Conservation (phyloP, 2,888 invertebrate species). For the Limenitis arthemis region DNA sequence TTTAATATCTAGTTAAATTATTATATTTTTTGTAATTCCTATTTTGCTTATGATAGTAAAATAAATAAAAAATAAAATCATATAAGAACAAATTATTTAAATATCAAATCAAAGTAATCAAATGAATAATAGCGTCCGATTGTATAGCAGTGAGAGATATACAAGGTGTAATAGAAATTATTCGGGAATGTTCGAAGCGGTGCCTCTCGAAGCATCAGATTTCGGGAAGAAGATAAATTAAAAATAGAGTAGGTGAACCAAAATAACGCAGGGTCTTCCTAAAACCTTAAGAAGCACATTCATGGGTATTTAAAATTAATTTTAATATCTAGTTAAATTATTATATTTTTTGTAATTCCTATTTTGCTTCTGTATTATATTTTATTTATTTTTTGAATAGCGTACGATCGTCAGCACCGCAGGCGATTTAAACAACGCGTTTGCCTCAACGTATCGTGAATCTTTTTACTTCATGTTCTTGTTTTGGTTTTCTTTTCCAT, state of each 20-base stretch:
- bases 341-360: neutral
- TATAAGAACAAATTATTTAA: neutral
- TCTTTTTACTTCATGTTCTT: constrained; percentile 66
- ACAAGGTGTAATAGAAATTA: constrained; percentile 36
- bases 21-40: neutral
- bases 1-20: neutral
- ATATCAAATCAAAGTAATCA: constrained; percentile 5
- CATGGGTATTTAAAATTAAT: constrained; percentile 40
- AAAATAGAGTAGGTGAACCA: constrained; percentile 46
- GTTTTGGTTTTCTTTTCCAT: constrained; percentile 79
- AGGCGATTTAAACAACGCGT: constrained; percentile 23
- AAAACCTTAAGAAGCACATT: constrained; percentile 67
- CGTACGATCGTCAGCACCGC: constrained; percentile 35
- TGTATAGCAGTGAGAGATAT: constrained; percentile 41
- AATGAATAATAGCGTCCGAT: constrained; percentile 42
- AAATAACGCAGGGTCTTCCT: constrained; percentile 58
- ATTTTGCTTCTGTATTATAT: neutral
- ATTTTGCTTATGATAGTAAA: constrained; percentile 1
- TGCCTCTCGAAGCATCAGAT: constrained; percentile 63
- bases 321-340: neutral
- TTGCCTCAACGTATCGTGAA: constrained; percentile 44
- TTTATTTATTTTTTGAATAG: constrained; percentile 22
- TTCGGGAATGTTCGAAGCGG: constrained; percentile 59
- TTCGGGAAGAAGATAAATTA: constrained; percentile 49
- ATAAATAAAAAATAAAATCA: neutral